Base-by-base conservation (phyloP, 2,797 vertebrate species). In the Taeniopygia guttata region DNA sequence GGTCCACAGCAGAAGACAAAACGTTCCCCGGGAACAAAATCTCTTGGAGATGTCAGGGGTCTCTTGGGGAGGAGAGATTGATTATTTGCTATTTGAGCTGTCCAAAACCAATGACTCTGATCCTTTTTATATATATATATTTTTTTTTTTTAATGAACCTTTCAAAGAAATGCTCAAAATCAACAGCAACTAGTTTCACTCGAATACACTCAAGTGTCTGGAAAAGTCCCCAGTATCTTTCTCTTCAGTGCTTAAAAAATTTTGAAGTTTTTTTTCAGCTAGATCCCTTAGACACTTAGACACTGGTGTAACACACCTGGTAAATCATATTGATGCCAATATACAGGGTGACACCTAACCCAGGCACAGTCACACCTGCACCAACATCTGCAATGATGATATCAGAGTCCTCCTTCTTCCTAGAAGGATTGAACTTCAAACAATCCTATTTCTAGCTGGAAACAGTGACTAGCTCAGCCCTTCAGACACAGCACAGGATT, bases 21-120 rank as follows among this genome's bases (percentile, higher is more conserved):
- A 63, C 0, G 0, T 51, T 78, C 27, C 54, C 36, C 0, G 0
- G 40, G 19, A 95, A 42, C 26, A 27, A 48, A 75, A 88, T 78
- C 67, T 27, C 30, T 51, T 42, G 34, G 45, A 84, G 13, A 16
- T 3, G 8, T 63, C 40, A 72, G 14, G 10, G 11, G 3, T 38
- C 20, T 38, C 26, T 27, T 15, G 5, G 36, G 36, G 23, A 74
- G 4, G 15, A 64, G 12, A 75, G 42, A 74, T 9, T 19, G 23
- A 60, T 51, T 36, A 12, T 19, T 64, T 80, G 76, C 9, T 68
- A 27, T 26, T 42, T 79, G 40, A 46, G 15, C 32, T 68, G 30
- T 60, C 30, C 49, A 46, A 80, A 93, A 68, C 1, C 49, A 72
- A 48, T 49, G 25, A 14, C 48, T 60, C 63, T 54, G 40, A 29